phyloP scores from a whole-genome alignment of 1,140 invertebrate species.

The Aplysia californica region DNA sequence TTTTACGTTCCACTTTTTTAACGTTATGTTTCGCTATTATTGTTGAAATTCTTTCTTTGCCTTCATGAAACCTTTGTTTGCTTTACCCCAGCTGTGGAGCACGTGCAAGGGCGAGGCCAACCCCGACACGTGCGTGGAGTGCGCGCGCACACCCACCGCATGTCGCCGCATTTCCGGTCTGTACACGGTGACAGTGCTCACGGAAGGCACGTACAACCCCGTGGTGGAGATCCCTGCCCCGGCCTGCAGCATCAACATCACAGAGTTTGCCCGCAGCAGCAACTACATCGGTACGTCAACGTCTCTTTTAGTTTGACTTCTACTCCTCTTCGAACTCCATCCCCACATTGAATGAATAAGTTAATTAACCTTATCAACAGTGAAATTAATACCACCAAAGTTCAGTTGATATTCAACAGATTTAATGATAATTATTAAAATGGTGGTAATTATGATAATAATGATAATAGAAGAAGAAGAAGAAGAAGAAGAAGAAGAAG shows the following conservation, averaged over 20 bases:
- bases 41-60: not conserved
- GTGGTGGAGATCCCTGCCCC: conserved; percentile 87
- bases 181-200: conserved; percentile 83
- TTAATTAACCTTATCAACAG: no score
- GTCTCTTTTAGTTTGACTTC: no score
- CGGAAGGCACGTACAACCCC: conserved; percentile 83
- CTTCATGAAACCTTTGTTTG: not conserved
- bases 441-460: no score
- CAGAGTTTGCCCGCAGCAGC: conserved; percentile 83
- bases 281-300: conserved; percentile 85
- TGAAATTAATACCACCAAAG: no score
- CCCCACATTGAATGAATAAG: no score
- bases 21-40: not conserved
- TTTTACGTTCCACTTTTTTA: not conserved
- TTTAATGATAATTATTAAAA: no score
- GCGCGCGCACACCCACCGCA: conserved; percentile 87
- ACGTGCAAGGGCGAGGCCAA: not conserved
- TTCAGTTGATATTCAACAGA: no score
- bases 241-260: conserved; percentile 89
- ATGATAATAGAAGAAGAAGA: no score
- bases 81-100: not conserved
- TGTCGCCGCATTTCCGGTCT: conserved; percentile 88
- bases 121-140: conserved; percentile 89
- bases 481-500: no score
- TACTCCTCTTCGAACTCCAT: no score